Evolutionary conservation across 1,140 invertebrate genomes (phyloP).

Genomic region (Platorchestia sp.): DNA sequence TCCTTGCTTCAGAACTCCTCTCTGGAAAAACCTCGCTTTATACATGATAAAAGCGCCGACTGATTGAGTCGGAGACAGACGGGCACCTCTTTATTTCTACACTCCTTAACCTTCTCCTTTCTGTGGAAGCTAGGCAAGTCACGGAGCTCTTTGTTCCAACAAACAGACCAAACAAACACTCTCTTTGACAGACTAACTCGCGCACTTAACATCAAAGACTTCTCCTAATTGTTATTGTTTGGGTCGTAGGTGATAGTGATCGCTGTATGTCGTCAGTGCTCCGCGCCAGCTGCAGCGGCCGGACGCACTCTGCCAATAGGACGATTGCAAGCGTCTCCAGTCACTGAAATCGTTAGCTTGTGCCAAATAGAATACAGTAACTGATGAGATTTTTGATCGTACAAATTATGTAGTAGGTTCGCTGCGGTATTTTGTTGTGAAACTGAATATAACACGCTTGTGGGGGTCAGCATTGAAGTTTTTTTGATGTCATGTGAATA

Average conservation of each 20-base stretch:
- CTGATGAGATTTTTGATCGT: background rate
- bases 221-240: slow-evolving; percentile 54
- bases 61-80: background rate
- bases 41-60: background rate
- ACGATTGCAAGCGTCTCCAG: background rate
- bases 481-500: background rate
- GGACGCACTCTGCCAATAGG: background rate
- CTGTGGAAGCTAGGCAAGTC: background rate
- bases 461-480: too few species aligned
- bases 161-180: slow-evolving; percentile 46
- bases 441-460: background rate
- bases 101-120: background rate
- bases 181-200: slow-evolving; percentile 52
- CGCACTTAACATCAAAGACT: slow-evolving; percentile 51
- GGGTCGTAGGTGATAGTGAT: slow-evolving; percentile 41
- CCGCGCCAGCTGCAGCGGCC: background rate
- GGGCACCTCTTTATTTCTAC: background rate
- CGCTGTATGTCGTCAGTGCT: background rate
- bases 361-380: background rate
- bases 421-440: background rate
- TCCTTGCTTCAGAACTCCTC: background rate
- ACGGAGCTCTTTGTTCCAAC: slow-evolving; percentile 40
- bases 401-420: background rate
- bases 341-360: background rate
- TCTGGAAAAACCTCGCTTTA: background rate